These are phyloP conservation scores for Hydrotaea diabolus DNA, from an alignment of 2,888 invertebrate genomes.

Conservation along the genomic window DNA sequence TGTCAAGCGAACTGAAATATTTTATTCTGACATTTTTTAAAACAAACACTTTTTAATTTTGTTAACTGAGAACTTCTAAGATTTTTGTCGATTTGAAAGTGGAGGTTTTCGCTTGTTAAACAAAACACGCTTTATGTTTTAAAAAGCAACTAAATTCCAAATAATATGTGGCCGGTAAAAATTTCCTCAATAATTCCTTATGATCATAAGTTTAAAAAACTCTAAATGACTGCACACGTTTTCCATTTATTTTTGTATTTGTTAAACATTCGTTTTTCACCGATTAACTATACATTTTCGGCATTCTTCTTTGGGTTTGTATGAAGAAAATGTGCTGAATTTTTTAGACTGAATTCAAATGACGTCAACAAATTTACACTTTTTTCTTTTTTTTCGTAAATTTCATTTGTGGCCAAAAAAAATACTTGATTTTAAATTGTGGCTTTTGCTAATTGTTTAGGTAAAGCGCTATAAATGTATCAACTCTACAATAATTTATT, in stretches of 20 bases:
- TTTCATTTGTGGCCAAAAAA: slow-evolving; percentile 27
- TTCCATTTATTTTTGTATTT: slow-evolving; percentile 16
- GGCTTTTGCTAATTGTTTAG: neutral
- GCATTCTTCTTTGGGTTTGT: neutral
- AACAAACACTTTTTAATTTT: too few relatives aligned
- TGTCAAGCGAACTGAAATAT: too few relatives aligned
- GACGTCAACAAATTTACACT: slow-evolving; percentile 48
- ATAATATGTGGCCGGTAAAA: neutral
- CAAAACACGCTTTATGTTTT: too few relatives aligned
- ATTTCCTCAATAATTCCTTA: neutral
- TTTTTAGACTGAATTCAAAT: slow-evolving; percentile 13
- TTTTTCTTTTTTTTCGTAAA: slow-evolving; percentile 14
- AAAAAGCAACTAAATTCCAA: neutral
- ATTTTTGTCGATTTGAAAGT: too few relatives aligned
- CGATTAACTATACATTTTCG: neutral
- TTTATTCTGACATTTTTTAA: too few relatives aligned
- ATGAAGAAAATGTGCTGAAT: neutral
- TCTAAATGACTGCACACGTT: slow-evolving; percentile 12
- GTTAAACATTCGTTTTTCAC: neutral
- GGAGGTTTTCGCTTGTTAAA: too few relatives aligned
- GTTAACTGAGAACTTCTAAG: too few relatives aligned
- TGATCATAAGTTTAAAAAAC: neutral
- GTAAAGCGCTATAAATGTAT: slow-evolving; percentile 35
- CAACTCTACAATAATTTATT: slow-evolving; percentile 33
- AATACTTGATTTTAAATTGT: slow-evolving; percentile 19